A percentile compares a stretch with the other conserved stretches of the same genome.
Evolutionary conservation across 2,888 invertebrate species (phyloP).

Genomic region (Leptinotarsa haldemani): DNA sequence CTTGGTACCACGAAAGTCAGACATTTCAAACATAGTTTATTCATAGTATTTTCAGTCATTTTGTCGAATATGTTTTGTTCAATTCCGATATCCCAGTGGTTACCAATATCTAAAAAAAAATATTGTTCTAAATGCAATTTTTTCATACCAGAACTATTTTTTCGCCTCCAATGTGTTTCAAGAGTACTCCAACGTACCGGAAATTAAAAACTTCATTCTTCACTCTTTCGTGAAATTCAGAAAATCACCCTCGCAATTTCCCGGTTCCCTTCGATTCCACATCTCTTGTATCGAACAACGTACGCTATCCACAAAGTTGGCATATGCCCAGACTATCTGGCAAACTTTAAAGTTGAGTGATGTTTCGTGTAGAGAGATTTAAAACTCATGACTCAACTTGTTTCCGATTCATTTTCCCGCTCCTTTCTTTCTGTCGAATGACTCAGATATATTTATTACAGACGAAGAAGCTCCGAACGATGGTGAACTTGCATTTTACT

Average conservation of each 20-base stretch:
- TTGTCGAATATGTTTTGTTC: too few relatives aligned
- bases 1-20: too few relatives aligned
- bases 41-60: too few relatives aligned
- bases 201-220: too few relatives aligned
- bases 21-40: too few relatives aligned
- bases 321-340: background rate
- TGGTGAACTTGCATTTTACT: conserved; percentile 10
- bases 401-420: background rate
- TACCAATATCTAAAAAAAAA: too few relatives aligned
- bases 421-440: background rate
- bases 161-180: too few relatives aligned
- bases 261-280: background rate
- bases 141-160: too few relatives aligned
- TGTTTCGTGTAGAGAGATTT: conserved; percentile 15
- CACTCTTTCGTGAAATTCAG: too few relatives aligned
- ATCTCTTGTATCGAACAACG: background rate
- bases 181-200: too few relatives aligned
- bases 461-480: background rate
- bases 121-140: too few relatives aligned
- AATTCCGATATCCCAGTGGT: too few relatives aligned
- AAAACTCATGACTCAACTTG: conserved; percentile 5
- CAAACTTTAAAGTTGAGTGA: conserved; percentile 6
- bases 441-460: background rate
- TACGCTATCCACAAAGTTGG: background rate
- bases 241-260: background rate